Percentiles rank a stretch among this genome's conserved stretches.
These are phyloP conservation scores for Tinea trinotella DNA, from an alignment of 2,888 invertebrate genomes.

Conservation along the genomic window DNA sequence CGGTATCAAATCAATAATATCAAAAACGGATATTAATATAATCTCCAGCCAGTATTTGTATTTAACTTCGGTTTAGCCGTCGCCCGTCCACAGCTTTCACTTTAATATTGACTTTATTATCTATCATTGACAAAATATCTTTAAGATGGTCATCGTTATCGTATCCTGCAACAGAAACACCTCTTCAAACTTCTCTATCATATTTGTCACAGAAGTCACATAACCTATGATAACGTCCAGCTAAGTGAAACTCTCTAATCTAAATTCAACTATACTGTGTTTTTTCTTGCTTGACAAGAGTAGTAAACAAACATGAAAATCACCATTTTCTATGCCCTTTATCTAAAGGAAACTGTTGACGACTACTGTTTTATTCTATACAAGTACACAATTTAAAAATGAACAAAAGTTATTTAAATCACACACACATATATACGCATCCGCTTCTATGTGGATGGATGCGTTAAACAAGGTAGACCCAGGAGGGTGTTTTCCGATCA, in stretches of 20 bases:
- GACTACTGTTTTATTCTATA: too few species aligned
- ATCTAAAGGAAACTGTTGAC: too few species aligned
- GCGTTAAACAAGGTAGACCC: too few species aligned
- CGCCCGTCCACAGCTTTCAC: conserved; percentile 15
- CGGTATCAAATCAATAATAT: conserved; percentile 1
- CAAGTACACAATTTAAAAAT: not conserved
- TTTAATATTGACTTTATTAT: conserved; percentile 8
- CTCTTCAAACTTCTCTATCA: conserved; percentile 40
- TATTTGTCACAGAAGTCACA: conserved; percentile 45
- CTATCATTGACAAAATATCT: conserved; percentile 29
- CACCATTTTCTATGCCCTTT: too few species aligned
- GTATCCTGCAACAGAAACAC: conserved; percentile 40
- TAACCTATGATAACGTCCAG: not conserved
- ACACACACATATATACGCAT: too few species aligned
- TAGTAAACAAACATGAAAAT: too few species aligned
- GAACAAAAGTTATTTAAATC: too few species aligned
- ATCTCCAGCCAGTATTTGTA: not conserved
- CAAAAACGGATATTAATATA: conserved; percentile 12
- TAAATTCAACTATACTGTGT: too few species aligned
- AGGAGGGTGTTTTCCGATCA: too few species aligned
- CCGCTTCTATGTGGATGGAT: too few species aligned
- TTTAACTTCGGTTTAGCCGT: conserved; percentile 4
- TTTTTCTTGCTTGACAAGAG: too few species aligned
- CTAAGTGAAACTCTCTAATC: not conserved
- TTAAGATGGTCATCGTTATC: conserved; percentile 54